A percentile compares a stretch with the other conserved stretches of the same genome.
Conservation (phyloP, 1,140 invertebrate species). For the Vanessa tameamea region DNA sequence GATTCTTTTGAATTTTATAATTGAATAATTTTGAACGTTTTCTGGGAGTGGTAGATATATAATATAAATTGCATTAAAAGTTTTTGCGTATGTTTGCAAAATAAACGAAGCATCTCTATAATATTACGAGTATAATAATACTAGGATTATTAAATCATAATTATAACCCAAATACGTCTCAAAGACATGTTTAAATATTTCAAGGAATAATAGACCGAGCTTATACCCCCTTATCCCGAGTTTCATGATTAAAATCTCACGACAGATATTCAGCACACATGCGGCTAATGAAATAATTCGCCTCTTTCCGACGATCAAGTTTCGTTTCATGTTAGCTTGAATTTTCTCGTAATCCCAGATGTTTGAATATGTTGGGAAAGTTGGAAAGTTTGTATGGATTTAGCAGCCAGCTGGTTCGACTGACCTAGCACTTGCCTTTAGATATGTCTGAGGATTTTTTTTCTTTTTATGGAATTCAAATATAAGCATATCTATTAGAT, state of each 20-base stretch:
- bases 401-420: background rate
- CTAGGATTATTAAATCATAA: background rate
- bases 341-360: slow-evolving; percentile 15
- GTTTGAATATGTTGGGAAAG: slow-evolving; percentile 11
- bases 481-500: no score
- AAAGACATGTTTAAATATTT: slow-evolving; percentile 2
- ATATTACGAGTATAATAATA: no score
- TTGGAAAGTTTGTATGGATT: slow-evolving; percentile 6
- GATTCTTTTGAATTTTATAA: no score
- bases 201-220: background rate
- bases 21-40: no score
- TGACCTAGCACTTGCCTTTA: background rate
- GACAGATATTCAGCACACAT: slow-evolving; percentile 14
- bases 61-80: no score
- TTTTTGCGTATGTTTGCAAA: no score
- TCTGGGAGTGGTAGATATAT: no score
- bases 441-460: background rate
- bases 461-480: no score
- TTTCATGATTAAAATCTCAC: slow-evolving; percentile 2
- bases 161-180: background rate
- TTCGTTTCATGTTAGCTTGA: slow-evolving; percentile 12
- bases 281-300: slow-evolving; percentile 14
- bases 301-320: slow-evolving; percentile 14
- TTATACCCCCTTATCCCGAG: background rate
- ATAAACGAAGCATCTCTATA: no score